These are phyloP conservation scores for Cyanoramphus novaezelandiae DNA, from an alignment of 2,113 vertebrate genomes.

Conservation along the genomic window DNA sequence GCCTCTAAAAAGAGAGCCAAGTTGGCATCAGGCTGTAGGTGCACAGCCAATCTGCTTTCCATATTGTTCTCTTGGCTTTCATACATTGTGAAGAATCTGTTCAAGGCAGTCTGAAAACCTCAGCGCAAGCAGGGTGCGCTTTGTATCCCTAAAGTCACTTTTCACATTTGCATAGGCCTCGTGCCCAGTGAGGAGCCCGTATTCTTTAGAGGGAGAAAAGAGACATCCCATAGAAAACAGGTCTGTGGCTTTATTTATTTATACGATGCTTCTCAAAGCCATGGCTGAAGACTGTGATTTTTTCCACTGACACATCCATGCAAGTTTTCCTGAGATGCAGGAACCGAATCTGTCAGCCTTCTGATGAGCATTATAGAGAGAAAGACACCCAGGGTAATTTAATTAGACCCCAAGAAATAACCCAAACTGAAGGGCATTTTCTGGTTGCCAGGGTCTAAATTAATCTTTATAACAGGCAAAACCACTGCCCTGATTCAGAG, in stretches of 20 bases:
- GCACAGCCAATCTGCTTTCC: slow-evolving; percentile 40
- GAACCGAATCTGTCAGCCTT: slow-evolving; percentile 37
- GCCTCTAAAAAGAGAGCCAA: background rate
- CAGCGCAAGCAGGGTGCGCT: background rate
- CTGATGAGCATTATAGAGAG: slow-evolving; percentile 16
- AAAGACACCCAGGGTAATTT: slow-evolving; percentile 46
- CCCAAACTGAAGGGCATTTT: slow-evolving; percentile 47
- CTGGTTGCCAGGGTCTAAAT: slow-evolving; percentile 46
- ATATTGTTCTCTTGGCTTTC: slow-evolving; percentile 52
- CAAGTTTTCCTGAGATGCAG: slow-evolving; percentile 37
- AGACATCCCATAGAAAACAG: background rate
- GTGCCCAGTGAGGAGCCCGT: background rate
- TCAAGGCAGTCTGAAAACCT: slow-evolving; percentile 33
- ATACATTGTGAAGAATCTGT: slow-evolving; percentile 22
- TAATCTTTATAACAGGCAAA: slow-evolving; percentile 22
- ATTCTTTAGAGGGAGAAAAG: background rate
- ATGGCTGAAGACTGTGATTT: slow-evolving; percentile 50
- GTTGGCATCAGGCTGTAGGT: background rate
- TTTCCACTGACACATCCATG: slow-evolving; percentile 18
- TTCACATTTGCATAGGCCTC: background rate
- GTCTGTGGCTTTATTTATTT: slow-evolving; percentile 5
- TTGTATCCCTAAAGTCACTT: background rate
- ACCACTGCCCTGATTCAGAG: background rate
- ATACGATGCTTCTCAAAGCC: background rate
- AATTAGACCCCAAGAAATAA: slow-evolving; percentile 57